phyloP scores from a whole-genome alignment of 1,140 invertebrate species.

The Heliconius melpomene region DNA sequence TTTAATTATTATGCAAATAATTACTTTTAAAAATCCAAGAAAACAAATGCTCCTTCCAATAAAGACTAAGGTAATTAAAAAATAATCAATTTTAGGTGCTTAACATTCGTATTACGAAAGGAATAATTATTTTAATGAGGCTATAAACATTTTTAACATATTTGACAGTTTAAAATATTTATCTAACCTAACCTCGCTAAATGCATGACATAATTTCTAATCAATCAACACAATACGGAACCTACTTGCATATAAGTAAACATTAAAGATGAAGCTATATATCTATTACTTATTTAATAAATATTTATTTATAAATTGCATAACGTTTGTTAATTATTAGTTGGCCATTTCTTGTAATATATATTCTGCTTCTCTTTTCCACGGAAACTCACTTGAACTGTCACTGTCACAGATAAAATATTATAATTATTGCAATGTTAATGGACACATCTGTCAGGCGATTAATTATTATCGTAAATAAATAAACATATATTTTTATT shows the following conservation, averaged over 20 bases:
- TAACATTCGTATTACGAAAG: constrained; percentile 4
- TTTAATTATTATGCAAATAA: constrained; percentile 24
- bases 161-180: constrained; percentile 4
- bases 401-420: constrained; percentile 20
- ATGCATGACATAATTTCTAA: neutral
- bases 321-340: neutral
- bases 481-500: constrained; percentile 30
- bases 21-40: neutral
- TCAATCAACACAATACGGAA: neutral
- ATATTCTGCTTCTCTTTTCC: constrained; percentile 3
- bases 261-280: neutral
- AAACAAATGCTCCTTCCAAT: neutral
- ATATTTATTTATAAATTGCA: constrained; percentile 5
- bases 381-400: constrained; percentile 33
- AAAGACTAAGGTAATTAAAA: constrained; percentile 17
- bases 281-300: neutral
- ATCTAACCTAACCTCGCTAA: constrained; percentile 10
- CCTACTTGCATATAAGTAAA: neutral
- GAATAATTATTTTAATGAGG: constrained; percentile 11
- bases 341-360: neutral
- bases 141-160: constrained; percentile 4
- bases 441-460: constrained; percentile 16
- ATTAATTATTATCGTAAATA: constrained; percentile 32
- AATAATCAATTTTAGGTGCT: constrained; percentile 4
- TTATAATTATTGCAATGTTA: constrained; percentile 27